Base-by-base conservation (phyloP, 2,888 invertebrate genomes). In the Diploptera punctata region DNA sequence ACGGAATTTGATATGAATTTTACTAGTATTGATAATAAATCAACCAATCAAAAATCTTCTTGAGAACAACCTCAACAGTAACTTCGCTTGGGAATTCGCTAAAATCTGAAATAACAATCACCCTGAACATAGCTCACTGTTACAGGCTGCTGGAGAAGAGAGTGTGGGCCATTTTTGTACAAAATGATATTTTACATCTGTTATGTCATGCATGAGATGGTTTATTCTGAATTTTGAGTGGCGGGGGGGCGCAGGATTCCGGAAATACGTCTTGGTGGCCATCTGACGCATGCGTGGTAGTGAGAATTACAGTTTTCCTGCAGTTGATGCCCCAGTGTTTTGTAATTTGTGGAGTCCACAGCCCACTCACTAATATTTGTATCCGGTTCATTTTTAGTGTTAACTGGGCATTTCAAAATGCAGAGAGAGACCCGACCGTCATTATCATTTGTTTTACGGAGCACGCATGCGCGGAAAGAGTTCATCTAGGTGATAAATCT, bases 211-310 rank as follows among this genome's bases (percentile, higher is more conserved):
- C 65, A 65, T 65, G 65, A 65, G 65, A 43, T 65, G 26, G 24
- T 65, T 65, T 65, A 65, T 65, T 47, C 24, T n/a, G 57, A 57
- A 57, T 57, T 57, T 29, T 3, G 57, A 57, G 65, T 65, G 65
- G 4, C 10, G 21, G 21, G 21, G 18, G 19, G 16, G 43, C 38
- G 62, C 16, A 24, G 26, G n/a, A 18, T 65, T 65, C 65, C 65
- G 65, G 65, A 65, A 65, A 65, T 26, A 65, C 26, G 65, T 65
- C 65, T 65, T 65, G 65, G 65, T 47, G 65, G n/a, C 65, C 65
- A 65, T 33, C 65, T 65, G 65, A 65, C 65, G 47, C 47, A 47
- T 65, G 65, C 65, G 65, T 26, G 54, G 85, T 85, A 86, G 86
- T 86, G 86, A 69, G 57, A 69, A 69, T 69, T 69, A 69, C 69